Evolutionary conservation across 2,888 invertebrate genomes (phyloP).

Genomic region (Leptarthrus brevirostris): DNA sequence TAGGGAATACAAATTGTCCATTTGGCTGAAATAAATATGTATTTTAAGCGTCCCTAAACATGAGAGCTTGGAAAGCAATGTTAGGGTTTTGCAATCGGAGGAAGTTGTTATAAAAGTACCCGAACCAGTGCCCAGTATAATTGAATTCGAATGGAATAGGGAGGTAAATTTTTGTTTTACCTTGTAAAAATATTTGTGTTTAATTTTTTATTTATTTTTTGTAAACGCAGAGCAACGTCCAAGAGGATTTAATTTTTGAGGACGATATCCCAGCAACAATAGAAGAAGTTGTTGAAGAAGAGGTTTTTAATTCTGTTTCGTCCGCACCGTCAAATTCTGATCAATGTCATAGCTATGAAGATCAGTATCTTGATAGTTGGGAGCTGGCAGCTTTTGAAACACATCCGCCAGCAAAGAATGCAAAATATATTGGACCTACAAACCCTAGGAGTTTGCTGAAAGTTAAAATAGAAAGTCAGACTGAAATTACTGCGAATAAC

Average conservation of each 20-base stretch:
- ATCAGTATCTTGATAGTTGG: conserved; percentile 7
- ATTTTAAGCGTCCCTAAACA: conserved; percentile 54
- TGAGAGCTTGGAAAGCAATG: conserved; percentile 54
- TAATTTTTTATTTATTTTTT: too few relatives aligned
- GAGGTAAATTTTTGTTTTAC: conserved; percentile 32
- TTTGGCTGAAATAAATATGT: not conserved
- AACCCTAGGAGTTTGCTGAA: conserved; percentile 53
- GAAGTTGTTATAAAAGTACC: conserved; percentile 55
- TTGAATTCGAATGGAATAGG: conserved; percentile 50
- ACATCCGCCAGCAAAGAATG: conserved; percentile 49
- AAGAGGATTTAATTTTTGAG: conserved; percentile 63
- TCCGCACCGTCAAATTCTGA: not conserved
- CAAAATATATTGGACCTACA: conserved; percentile 52
- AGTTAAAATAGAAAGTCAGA: conserved; percentile 50
- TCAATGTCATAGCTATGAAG: not conserved
- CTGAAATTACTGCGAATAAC: not conserved
- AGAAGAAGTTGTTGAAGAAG: conserved; percentile 60
- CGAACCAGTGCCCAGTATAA: conserved; percentile 48
- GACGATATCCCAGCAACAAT: conserved; percentile 70
- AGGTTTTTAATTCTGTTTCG: not conserved
- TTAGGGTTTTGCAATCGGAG: conserved; percentile 53
- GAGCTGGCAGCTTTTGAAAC: conserved; percentile 52
- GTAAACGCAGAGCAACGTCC: not conserved
- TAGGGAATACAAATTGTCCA: not conserved
- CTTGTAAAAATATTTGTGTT: not conserved